Base-by-base conservation (phyloP, 2,797 vertebrate genomes). In the Sus cebifrons region DNA sequence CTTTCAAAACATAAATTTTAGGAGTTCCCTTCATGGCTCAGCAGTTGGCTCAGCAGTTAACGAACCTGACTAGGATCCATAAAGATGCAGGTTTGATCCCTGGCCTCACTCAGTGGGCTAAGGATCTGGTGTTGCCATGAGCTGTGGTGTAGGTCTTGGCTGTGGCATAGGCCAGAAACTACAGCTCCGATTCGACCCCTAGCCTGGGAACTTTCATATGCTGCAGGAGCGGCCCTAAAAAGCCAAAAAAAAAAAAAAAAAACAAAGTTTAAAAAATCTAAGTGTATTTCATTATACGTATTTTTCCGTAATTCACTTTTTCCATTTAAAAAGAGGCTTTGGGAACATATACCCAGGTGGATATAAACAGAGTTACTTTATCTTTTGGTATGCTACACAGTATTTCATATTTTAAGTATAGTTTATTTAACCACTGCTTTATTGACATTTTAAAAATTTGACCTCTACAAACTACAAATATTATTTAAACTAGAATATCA, bases 271-370 rank as follows among this genome's bases (percentile, higher is more conserved):
- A 36, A n/a, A 93, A 77, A 91, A 12, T 32, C 20, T 67, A 68
- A 60, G 49, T 82, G 60, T 83, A 58, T 25, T 86, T 79, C 54
- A 52, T 29, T 83, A 64, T 20, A 88, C 4, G 56, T 29, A 71
- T 49, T 91, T 74, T 91, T 86, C 77, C 62, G 83, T 11, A 3
- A 96, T 15, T 81, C 21, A 82, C 15, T 77, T 77, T 91, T 83
- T 75, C 20, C 77, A 83, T 71, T 64, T 83, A 87, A 86, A 86
- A 89, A 89, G 29, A 65, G 29, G 78, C 27, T 36, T 44, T 77
- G 73, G 65, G 70, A 23, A 87, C 17, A 83, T 54, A 86, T 8
- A n/a, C 14, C 12, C 25, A 83, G 18, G 56, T 49, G 18, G 56
- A 44, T 56, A 78, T 40, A 73, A 56, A 58, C 2, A 15, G 16